Conservation (phyloP, 2,797 vertebrate genomes). For the Pseudochirops corinnae region DNA sequence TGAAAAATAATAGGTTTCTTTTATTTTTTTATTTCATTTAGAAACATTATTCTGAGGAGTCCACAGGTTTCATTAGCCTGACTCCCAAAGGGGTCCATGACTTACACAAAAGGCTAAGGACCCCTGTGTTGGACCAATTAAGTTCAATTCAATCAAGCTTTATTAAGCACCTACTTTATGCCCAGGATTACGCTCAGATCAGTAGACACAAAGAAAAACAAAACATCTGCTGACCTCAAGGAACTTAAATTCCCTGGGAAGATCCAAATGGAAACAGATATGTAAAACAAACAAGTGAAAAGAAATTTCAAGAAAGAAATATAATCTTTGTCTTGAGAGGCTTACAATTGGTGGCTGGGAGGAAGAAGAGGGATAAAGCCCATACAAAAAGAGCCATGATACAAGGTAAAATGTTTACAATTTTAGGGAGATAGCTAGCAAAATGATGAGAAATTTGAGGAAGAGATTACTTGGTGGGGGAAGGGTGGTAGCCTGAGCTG, state of each 20-base stretch:
- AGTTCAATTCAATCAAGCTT: no score
- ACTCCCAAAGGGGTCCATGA: no score
- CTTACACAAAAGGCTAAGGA: no score
- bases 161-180: no score
- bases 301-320: background rate
- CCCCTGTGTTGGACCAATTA: no score
- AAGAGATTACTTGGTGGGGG: background rate
- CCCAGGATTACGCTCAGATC: no score
- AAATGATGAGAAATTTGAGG: background rate
- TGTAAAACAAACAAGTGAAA: background rate
- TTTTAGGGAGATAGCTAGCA: background rate
- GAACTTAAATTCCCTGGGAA: background rate
- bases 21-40: no score
- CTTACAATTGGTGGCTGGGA: background rate
- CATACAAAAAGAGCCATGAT: background rate
- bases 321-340: background rate
- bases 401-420: background rate
- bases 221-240: background rate
- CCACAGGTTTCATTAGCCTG: no score
- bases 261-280: background rate
- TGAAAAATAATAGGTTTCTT: background rate
- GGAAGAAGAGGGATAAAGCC: background rate
- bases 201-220: background rate
- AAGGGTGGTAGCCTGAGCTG: background rate
- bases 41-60: no score